Evolutionary conservation across 2,113 vertebrate species (phyloP).

Genomic region (Coptodon rendalli): DNA sequence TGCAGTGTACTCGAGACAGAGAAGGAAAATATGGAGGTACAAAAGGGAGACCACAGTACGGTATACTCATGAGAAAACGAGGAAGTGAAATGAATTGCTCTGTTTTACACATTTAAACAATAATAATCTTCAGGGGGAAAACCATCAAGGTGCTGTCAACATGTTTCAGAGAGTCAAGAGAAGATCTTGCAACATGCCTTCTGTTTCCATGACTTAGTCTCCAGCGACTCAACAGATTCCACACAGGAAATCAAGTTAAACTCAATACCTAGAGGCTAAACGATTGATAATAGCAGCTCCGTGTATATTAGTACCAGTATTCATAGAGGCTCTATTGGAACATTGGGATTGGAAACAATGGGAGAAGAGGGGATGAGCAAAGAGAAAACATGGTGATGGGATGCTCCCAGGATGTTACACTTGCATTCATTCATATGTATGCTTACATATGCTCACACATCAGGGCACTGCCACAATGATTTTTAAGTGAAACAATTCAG

Average conservation of each 20-base stretch:
- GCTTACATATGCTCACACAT: background rate
- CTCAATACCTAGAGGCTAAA: background rate
- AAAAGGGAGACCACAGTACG: background rate
- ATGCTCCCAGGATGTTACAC: background rate
- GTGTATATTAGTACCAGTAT: background rate
- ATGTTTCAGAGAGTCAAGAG: background rate
- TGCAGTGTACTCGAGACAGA: background rate
- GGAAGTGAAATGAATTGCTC: background rate
- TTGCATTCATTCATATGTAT: background rate
- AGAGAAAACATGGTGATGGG: background rate
- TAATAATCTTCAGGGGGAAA: background rate
- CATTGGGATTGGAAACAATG: background rate
- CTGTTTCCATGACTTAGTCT: background rate
- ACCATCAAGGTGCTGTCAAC: background rate
- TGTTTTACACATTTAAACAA: constrained; percentile 35
- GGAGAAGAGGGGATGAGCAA: background rate
- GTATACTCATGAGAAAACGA: constrained; percentile 1
- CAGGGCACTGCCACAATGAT: background rate
- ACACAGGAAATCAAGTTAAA: constrained; percentile 13
- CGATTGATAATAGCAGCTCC: background rate
- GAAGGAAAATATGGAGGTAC: background rate
- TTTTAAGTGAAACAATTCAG: background rate
- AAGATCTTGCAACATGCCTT: background rate
- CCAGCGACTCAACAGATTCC: constrained; percentile 2
- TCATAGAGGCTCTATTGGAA: background rate